Conservation (phyloP, 2,113 vertebrate species). For the Mobula birostris region DNA sequence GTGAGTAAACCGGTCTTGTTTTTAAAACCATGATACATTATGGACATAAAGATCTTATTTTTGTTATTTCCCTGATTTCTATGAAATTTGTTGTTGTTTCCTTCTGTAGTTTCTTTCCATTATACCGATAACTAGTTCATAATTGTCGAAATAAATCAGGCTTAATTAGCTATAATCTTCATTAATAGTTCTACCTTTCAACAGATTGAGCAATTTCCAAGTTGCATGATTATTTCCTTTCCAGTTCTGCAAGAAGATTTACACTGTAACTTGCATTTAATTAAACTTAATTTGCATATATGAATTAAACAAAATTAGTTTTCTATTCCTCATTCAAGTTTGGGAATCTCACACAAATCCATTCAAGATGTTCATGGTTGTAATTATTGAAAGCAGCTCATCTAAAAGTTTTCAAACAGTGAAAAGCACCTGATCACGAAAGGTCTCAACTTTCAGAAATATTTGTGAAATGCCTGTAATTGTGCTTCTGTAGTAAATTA, state of each 20-base stretch:
- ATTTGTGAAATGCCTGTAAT: background rate
- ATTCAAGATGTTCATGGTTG: slow-evolving; percentile 21
- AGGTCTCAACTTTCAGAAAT: background rate
- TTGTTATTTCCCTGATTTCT: background rate
- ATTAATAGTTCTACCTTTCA: slow-evolving; percentile 13
- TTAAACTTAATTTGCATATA: slow-evolving; percentile 29
- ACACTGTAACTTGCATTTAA: background rate
- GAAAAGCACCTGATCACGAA: background rate
- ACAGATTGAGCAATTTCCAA: slow-evolving; percentile 27
- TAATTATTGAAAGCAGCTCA: slow-evolving; percentile 6
- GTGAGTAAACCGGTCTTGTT: background rate
- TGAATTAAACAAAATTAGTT: slow-evolving; percentile 33
- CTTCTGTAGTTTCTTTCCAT: background rate
- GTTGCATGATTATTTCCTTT: slow-evolving; percentile 20
- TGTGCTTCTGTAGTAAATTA: background rate
- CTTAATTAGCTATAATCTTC: slow-evolving; percentile 28
- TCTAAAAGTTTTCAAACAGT: slow-evolving; percentile 11
- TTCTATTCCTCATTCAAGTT: background rate
- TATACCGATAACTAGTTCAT: slow-evolving; percentile 3
- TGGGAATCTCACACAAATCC: slow-evolving; percentile 3
- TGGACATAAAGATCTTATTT: background rate
- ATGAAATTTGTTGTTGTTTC: background rate
- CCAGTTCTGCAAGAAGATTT: slow-evolving; percentile 18
- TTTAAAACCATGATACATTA: background rate
- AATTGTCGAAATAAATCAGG: slow-evolving; percentile 20